Evolutionary conservation across 37 sponge, comb jelly and placozoan genomes (phyloP), one percentile per base, ranked within the genome.

Genomic region (Cliona cf. orientalis): DNA sequence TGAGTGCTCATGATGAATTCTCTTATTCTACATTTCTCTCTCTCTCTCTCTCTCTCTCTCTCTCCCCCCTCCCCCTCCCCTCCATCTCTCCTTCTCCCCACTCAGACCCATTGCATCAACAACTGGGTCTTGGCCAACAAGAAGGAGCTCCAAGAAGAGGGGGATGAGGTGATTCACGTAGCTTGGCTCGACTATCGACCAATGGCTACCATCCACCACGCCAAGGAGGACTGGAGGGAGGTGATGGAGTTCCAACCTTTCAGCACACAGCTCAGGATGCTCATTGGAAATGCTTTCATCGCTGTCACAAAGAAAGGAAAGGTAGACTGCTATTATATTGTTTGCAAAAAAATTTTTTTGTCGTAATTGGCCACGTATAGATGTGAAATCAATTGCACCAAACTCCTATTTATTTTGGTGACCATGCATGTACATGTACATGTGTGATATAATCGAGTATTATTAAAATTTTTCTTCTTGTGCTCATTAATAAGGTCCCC

Each of bases 111-210:
- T 17, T 80, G 58, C 35, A 74, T 75, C 69, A 87, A 87, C 58
- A 65, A 25, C 60, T 87, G 88, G 88, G 82, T 74, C 37, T 69
- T 64, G 43, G 75, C 81, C 17, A 59, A 75, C 59, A 87, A 81
- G 62, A 65, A 57, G 31, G 88, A 87, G 59, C 26, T 31, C 21
- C 42, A 46, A 3, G 41, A 14, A 2, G 29, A 41, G 11, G 46
- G 53, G 5, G 37, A 14, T 23, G 66, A 59, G 17, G 70, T 87
- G 7, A 46, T 87, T 29, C 69, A 87, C 42, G 75, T 58, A 1
- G 73, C 61, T 17, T 87, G 88, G 88, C 55, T 87, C 37, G 88
- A 87, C 45, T 75, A 64, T 41, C 42, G 69, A 68, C 75, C 88
- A 53, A 58, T 73, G 69, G 77, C 44, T 14, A 77, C 78, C 49